These are phyloP conservation scores for Euwallacea similis DNA, from an alignment of 1,140 invertebrate genomes.

Conservation along the genomic window DNA sequence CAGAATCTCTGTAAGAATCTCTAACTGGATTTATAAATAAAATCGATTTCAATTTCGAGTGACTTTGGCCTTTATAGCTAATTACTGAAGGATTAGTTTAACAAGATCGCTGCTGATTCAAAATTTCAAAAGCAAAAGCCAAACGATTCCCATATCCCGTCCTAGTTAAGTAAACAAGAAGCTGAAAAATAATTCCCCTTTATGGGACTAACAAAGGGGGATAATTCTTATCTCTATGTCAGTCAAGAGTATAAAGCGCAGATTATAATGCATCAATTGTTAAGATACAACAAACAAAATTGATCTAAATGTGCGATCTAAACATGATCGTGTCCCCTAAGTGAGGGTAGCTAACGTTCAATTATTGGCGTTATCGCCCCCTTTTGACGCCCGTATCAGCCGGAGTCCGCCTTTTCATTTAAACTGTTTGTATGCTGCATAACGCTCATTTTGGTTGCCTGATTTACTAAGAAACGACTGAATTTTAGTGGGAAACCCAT, in stretches of 20 bases:
- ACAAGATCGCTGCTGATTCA: neutral
- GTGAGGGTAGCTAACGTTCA: constrained; percentile 48
- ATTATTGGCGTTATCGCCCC: constrained; percentile 50
- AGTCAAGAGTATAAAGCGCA: constrained; percentile 46
- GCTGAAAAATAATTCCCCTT: constrained; percentile 42
- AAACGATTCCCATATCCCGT: neutral
- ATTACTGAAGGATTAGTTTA: constrained; percentile 1
- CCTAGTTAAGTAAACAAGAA: constrained; percentile 26
- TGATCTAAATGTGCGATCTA: constrained; percentile 54
- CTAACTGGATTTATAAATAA: no score
- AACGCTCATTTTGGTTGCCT: constrained; percentile 20
- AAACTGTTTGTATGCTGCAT: constrained; percentile 37
- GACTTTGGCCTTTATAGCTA: neutral
- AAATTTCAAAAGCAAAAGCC: constrained; percentile 1
- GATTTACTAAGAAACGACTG: constrained; percentile 5
- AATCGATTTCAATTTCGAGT: no score
- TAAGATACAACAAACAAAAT: constrained; percentile 53
- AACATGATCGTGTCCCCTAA: constrained; percentile 48
- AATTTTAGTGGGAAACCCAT: neutral
- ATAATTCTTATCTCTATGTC: constrained; percentile 48
- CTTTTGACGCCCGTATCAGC: constrained; percentile 47
- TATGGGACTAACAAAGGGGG: constrained; percentile 42
- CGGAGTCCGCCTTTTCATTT: constrained; percentile 48
- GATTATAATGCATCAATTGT: constrained; percentile 53
- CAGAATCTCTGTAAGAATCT: neutral